Base-by-base conservation (phyloP, 2,888 invertebrate genomes). In the Leptinotarsa juncta region DNA sequence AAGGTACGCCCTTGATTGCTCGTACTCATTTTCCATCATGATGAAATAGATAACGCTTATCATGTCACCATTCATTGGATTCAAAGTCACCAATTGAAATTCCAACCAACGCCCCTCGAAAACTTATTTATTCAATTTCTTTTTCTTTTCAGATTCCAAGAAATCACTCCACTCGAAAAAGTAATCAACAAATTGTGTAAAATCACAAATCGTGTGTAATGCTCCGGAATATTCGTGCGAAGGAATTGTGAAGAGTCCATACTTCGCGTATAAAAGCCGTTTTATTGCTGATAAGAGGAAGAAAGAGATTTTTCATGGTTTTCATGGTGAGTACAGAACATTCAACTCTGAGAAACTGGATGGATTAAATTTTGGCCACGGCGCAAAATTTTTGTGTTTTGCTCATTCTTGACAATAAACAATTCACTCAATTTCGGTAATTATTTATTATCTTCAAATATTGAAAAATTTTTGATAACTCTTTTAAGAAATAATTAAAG, bases 281-380 rank as follows among this genome's bases (percentile, higher is more conserved):
- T 69, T 69, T 48, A 57, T 53, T 48, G 42, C 42, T 14, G 49
- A 69, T 55, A 69, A 18, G 57, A 69, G 49, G 20, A 57, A 69
- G 69, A 16, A 48, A 57, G 57, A 69, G 23, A 42, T 26, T 69
- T 62, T 69, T 69, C 69, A 69, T 69, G 69, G 69, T 69, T 69
- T 69, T 69, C 69, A 69, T 69, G 69, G 69, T 69, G 18, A 69
- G 69, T 69, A 48, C 51, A 16, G 51, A 51, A 51, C n/a, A 50
- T 4, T 50, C 50, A 7, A 32, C 1, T 32, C 32, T 32, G 32
- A 32, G 26, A 7, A 32, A 32, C 32, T 32, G 32, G 7, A 7
- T 32, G 4, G 4, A 32, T 32, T 32, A 7, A 7, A 32, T 32
- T 4, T 32, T 32, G 32, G 2, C 1, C 2, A 32, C 4, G 32